Evolutionary conservation across 1,140 invertebrate genomes (phyloP).

Genomic region (Brachystomella parvula): DNA sequence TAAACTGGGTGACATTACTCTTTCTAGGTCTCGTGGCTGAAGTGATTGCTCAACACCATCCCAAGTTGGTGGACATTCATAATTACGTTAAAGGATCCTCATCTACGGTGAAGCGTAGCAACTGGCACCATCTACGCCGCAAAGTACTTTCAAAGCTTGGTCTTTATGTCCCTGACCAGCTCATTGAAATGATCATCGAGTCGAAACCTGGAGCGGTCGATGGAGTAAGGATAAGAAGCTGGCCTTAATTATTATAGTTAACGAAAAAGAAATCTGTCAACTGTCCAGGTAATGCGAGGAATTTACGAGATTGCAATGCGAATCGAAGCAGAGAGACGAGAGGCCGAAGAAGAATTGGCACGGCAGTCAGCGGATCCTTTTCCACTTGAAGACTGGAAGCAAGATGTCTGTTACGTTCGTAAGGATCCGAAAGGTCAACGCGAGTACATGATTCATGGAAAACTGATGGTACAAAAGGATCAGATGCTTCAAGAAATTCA

Average conservation of each 20-base stretch:
- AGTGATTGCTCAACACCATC: not conserved
- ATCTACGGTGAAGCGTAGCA: not conserved
- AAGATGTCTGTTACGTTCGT: not conserved
- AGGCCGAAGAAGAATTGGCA: not conserved
- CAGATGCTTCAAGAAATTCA: too few species aligned
- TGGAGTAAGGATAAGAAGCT: not conserved
- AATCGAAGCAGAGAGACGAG: not conserved
- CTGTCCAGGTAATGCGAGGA: not conserved
- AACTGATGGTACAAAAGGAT: not conserved
- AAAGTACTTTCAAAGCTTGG: not conserved
- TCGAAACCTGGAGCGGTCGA: not conserved
- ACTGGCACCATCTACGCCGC: not conserved
- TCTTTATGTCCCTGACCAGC: not conserved
- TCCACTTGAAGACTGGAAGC: not conserved
- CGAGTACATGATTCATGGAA: not conserved
- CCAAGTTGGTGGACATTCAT: not conserved
- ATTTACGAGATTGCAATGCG: not conserved
- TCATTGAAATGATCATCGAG: not conserved
- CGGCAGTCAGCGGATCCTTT: not conserved
- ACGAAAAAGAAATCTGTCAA: too few species aligned
- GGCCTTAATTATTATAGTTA: not conserved
- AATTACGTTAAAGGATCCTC: not conserved
- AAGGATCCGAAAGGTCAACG: not conserved
- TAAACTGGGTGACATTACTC: not conserved
- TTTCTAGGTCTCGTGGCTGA: not conserved